Evolutionary conservation across 2,888 invertebrate species (phyloP), one percentile per base, ranked within the genome.

Genomic region (Minunthozetes semirufus): DNA sequence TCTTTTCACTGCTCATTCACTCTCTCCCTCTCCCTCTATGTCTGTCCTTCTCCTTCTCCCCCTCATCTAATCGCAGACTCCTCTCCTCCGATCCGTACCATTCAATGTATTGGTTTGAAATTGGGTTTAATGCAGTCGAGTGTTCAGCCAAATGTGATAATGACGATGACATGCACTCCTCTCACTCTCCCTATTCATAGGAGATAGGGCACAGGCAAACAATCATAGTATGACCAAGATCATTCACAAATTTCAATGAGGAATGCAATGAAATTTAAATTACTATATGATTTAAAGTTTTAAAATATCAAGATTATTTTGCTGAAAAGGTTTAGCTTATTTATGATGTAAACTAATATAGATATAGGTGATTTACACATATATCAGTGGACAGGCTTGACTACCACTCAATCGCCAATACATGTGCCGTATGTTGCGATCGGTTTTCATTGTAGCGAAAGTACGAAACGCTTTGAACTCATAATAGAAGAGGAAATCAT

Each of bases 351-450:
- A n/a, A n/a, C n/a, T n/a, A n/a, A n/a, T n/a, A n/a, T n/a, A n/a
- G n/a, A n/a, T n/a, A n/a, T n/a, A n/a, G n/a, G n/a, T n/a, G n/a
- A n/a, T n/a, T n/a, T n/a, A n/a, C n/a, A n/a, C n/a, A n/a, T n/a
- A n/a, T n/a, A 9, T 33, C 33, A 33, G 9, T 33, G 33, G 33
- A 33, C 33, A 6, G 9, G 5, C 33, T 33, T 33, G 33, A 9
- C 33, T 33, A 33, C 9, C 5, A 9, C 25, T 17, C 56, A 6
- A 22, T 9, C 9, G n/a, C 15, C 9, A 66, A 3, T 66, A n/a
- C 66, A 66, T 66, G 66, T 66, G 42, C 66, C 66, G 66, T 66
- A 66, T 66, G 66, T 66, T 66, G 17, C 66, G 15, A 38, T 38
- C 42, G 38, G 29, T 59, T 59, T 59, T 59, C 59, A 59, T 22